Percentiles rank a stretch among this genome's conserved stretches.
Evolutionary conservation across 92 coral and sea anemone species (phyloP).

Genomic region (Bergia sp.): DNA sequence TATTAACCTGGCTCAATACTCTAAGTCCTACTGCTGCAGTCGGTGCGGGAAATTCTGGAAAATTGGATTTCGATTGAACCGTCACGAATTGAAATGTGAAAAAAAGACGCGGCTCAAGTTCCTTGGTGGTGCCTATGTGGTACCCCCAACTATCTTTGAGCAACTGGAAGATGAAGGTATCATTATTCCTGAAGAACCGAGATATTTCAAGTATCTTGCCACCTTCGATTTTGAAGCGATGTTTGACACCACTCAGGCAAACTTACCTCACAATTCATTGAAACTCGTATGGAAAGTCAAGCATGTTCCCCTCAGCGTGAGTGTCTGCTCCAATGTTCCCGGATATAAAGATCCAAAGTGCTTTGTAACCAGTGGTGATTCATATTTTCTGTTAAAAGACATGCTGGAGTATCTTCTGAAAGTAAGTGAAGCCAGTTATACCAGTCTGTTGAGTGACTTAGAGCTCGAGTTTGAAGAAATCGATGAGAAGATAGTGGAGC

Average conservation of each 20-base stretch:
- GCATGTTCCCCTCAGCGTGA: constrained; percentile 51
- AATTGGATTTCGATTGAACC: background rate
- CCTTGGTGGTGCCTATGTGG: too few relatives aligned
- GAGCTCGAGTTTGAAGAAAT: background rate
- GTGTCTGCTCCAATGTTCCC: constrained; percentile 56
- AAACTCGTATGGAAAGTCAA: background rate
- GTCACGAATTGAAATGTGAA: background rate
- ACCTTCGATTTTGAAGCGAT: too few relatives aligned
- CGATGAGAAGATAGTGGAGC: background rate
- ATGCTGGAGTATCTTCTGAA: constrained; percentile 2
- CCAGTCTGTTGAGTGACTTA: background rate
- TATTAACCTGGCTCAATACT: background rate
- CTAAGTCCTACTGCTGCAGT: background rate
- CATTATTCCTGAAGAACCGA: too few relatives aligned
- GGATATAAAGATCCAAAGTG: constrained; percentile 22
- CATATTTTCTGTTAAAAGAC: constrained; percentile 16
- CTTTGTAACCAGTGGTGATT: constrained; percentile 44
- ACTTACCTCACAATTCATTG: too few relatives aligned
- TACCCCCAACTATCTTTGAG: too few relatives aligned
- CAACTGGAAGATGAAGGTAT: too few relatives aligned
- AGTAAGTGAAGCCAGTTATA: constrained; percentile 27
- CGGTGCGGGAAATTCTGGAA: background rate
- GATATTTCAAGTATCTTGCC: too few relatives aligned
- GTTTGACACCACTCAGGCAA: too few relatives aligned
- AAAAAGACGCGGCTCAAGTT: too few relatives aligned